Conservation (phyloP, 1,140 invertebrate species). For the Aphaenogaster floridana region DNA sequence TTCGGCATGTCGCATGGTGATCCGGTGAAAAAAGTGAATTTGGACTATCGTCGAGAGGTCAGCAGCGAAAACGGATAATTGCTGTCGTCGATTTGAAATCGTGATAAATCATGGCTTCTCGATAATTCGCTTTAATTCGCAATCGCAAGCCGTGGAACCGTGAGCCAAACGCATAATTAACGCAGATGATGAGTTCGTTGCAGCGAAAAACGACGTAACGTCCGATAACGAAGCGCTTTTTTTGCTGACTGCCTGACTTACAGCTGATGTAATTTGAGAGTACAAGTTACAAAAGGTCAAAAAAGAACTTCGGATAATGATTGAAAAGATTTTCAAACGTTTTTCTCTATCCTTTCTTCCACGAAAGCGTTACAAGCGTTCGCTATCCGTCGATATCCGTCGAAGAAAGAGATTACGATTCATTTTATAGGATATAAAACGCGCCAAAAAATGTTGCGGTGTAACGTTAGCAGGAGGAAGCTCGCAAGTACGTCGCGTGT, state of each 20-base stretch:
- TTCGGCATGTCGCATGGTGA: neutral
- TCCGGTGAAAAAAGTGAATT: conserved; percentile 14
- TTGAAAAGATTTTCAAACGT: neutral
- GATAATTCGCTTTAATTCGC: conserved; percentile 16
- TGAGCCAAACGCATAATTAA: conserved; percentile 18
- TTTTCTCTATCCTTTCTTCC: neutral
- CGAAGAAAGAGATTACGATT: conserved; percentile 39
- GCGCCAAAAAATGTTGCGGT: conserved; percentile 29
- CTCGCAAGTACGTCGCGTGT: conserved; percentile 66
- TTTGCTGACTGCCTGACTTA: neutral
- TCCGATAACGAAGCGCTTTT: conserved; percentile 30
- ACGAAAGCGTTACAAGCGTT: neutral
- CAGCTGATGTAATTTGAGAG: conserved; percentile 6
- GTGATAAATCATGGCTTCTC: conserved; percentile 29
- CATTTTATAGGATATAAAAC: conserved; percentile 37
- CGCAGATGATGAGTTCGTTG: neutral
- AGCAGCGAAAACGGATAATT: conserved; percentile 46
- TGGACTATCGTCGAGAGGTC: conserved; percentile 25
- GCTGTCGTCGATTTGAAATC: conserved; percentile 32
- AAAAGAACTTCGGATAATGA: neutral
- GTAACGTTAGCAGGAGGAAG: conserved; percentile 41
- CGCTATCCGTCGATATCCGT: neutral
- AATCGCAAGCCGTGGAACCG: neutral
- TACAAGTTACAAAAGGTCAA: neutral
- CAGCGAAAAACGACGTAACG: neutral